Base-by-base conservation (phyloP, 1,140 invertebrate genomes). In the Pseudomyrmex sp. region DNA sequence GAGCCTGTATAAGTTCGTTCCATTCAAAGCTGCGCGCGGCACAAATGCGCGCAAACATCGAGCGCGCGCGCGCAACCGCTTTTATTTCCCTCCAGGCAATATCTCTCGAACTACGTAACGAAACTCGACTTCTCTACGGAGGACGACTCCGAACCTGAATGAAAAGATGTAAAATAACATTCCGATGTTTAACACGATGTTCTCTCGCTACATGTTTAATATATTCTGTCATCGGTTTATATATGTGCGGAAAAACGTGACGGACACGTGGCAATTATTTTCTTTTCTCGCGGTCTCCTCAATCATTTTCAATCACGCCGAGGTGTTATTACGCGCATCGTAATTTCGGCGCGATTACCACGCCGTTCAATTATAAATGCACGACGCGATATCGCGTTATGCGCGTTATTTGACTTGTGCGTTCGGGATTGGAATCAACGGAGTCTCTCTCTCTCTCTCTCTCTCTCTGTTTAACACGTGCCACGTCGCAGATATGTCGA, bases 391-490 rank as follows among this genome's bases (percentile, higher is more conserved):
- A 80, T 72, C 44, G 76, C 54, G 12, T 80, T 50, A 35, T 35
- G 54, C 44, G 66, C 66, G 20, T 72, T 72, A 56, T 44, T 79
- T 70, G 65, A 79, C 70, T 70, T 50, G 66, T 7, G 35, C 66
- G 65, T 58, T 35, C 46, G 54, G 70, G 66, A 80, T 80, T 80
- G 48, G 44, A 80, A 72, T 70, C 76, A 58, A 48, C 66, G 44
- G 23, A 2, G 46, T 59, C 54, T 58, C 58, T 18, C 18, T 18
- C 18, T 18, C 58, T 18, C 18, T 59, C 54, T 58, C 58, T 18
- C 18, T 18, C 18, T 18, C 58, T 18, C 18, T 35, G 35, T 56
- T 70, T 59, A 80, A n/a, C 66, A 48, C 46, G 66, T 13, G 66
- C 44, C 58, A 70, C 65, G 35, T 35, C 35, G 35, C 5, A 26